A percentile compares a stretch with the other conserved stretches of the same genome.
Evolutionary conservation across 2,888 invertebrate species (phyloP).

Genomic region (Agapetus fuscipes): DNA sequence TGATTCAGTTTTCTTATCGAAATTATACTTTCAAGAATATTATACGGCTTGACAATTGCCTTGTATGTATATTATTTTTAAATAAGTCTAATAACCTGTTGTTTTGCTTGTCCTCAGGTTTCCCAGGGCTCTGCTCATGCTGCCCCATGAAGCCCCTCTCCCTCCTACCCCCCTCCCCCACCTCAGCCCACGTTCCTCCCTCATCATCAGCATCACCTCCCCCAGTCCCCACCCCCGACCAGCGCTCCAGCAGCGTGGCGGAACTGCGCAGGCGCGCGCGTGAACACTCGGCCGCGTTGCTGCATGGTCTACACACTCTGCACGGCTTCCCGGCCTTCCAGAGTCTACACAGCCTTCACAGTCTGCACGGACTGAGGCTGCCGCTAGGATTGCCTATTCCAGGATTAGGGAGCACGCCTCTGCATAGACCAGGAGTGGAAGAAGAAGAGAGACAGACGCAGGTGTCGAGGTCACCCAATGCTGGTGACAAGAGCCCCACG

Average conservation of each 20-base stretch:
- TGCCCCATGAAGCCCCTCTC: constrained; percentile 58
- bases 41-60: too few relatives aligned
- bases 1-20: too few relatives aligned
- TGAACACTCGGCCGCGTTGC: constrained; percentile 84
- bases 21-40: too few relatives aligned
- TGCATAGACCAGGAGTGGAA: constrained; percentile 24
- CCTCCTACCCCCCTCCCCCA: constrained; percentile 27
- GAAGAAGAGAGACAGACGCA: constrained; percentile 6
- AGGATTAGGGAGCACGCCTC: constrained; percentile 25
- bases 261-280: constrained; percentile 88
- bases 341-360: constrained; percentile 44
- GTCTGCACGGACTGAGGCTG: constrained; percentile 33
- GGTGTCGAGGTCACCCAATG: constrained; percentile 4
- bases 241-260: constrained; percentile 79
- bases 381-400: constrained; percentile 26
- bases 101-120: constrained; percentile 42
- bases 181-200: too few relatives aligned
- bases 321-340: constrained; percentile 50
- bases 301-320: constrained; percentile 63
- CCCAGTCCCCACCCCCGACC: constrained; percentile 43
- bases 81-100: too few relatives aligned
- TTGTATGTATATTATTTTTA: too few relatives aligned
- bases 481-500: constrained; percentile 10
- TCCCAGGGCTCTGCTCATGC: constrained; percentile 71
- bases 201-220: constrained; percentile 30